Evolutionary conservation across 2,888 invertebrate genomes (phyloP).

Genomic region (Agrochola circellaris): DNA sequence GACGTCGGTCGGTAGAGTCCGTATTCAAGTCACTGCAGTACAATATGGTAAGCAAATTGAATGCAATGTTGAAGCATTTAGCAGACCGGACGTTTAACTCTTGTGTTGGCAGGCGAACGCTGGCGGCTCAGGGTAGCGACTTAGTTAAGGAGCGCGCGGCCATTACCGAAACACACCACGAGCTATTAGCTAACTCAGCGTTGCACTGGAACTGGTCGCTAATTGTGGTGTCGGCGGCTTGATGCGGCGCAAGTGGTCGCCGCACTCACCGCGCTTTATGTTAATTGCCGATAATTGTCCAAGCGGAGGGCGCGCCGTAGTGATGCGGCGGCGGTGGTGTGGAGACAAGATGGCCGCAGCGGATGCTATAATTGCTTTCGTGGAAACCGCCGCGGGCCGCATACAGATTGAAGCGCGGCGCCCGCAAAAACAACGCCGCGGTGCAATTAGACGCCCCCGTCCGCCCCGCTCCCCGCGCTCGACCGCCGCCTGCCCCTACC

Average conservation of each 20-base stretch:
- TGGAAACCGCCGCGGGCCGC: conserved; percentile 81
- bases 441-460: conserved; percentile 77
- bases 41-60: neutral
- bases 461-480: conserved; percentile 41
- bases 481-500: conserved; percentile 35
- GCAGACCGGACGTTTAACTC: conserved; percentile 15
- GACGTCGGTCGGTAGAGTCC: neutral
- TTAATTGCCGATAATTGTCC: conserved; percentile 83
- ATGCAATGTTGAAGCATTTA: conserved; percentile 11
- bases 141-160: conserved; percentile 20
- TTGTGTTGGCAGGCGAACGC: conserved; percentile 1
- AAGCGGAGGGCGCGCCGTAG: conserved; percentile 69
- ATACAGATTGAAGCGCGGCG: conserved; percentile 82
- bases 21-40: neutral
- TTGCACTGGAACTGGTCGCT: conserved; percentile 27
- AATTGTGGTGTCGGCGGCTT: conserved; percentile 45
- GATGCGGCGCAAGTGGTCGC: conserved; percentile 36
- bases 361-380: conserved; percentile 89
- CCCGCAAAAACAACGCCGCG: conserved; percentile 78
- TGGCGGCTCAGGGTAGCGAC: neutral
- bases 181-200: conserved; percentile 51
- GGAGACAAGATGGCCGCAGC: conserved; percentile 86
- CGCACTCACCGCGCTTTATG: conserved; percentile 70
- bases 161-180: conserved; percentile 50
- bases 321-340: conserved; percentile 48